phyloP scores from a whole-genome alignment of 2,888 invertebrate genomes.

The Mantis religiosa region DNA sequence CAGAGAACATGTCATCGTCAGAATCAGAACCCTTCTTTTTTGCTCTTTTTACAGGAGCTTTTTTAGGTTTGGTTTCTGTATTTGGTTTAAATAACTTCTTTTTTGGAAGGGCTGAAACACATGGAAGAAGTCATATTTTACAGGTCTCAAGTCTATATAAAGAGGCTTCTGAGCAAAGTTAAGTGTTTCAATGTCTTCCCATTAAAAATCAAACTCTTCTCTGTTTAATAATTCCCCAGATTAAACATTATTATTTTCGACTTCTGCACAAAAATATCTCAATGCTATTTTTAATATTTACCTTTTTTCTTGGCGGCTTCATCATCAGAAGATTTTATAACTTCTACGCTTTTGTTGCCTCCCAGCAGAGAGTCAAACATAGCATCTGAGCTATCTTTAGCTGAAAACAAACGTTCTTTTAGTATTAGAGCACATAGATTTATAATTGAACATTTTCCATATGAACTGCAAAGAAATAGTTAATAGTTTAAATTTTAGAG shows the following conservation, averaged over 20 bases:
- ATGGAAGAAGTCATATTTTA: no score
- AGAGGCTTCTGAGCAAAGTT: no score
- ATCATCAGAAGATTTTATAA: neutral
- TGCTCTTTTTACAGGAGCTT: constrained; percentile 1
- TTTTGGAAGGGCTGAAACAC: neutral
- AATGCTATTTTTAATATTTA: neutral
- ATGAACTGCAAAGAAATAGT: no score
- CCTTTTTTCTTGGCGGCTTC: neutral
- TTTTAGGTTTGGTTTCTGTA: neutral
- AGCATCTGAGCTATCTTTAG: constrained; percentile 20
- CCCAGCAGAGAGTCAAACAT: constrained; percentile 25
- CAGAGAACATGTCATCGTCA: constrained; percentile 29
- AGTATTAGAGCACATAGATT: neutral
- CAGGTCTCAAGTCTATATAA: no score
- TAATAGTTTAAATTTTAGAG: no score
- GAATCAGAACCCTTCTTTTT: constrained; percentile 33
- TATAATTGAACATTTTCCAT: no score
- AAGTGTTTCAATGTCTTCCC: no score
- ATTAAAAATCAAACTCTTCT: no score
- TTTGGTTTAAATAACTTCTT: neutral
- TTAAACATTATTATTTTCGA: no score
- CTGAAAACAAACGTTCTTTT: neutral
- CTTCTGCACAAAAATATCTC: neutral
- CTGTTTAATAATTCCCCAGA: no score
- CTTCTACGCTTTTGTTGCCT: neutral